phyloP scores from a whole-genome alignment of 2,888 invertebrate genomes.

The Ischnura elegans region DNA sequence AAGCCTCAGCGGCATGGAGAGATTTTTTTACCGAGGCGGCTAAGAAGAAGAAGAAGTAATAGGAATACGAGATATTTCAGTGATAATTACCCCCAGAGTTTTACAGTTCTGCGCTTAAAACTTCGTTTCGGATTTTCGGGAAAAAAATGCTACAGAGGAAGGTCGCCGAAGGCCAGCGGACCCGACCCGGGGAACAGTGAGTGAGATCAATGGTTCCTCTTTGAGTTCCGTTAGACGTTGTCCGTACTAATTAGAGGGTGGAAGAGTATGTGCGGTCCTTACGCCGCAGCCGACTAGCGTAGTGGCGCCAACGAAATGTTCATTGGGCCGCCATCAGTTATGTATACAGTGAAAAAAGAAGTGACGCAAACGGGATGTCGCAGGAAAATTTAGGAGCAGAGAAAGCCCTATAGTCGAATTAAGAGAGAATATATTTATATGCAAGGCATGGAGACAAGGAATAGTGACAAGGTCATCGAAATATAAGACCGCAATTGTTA shows the following conservation, averaged over 20 bases:
- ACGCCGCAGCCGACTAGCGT: background rate
- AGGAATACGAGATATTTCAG: background rate
- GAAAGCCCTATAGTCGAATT: background rate
- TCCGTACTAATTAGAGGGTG: background rate
- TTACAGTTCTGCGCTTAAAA: background rate
- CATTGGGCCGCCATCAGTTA: background rate
- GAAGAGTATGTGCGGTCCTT: background rate
- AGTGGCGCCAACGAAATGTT: background rate
- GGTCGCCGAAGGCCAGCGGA: slow-evolving; percentile 9
- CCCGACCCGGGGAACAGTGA: background rate
- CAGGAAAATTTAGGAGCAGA: background rate
- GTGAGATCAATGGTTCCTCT: background rate
- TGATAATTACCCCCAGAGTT: background rate
- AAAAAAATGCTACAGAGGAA: background rate
- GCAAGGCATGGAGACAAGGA: too few relatives aligned
- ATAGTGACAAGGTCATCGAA: too few relatives aligned
- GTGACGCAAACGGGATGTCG: background rate
- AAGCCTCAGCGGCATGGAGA: background rate
- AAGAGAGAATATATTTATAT: background rate
- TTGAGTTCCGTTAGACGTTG: background rate
- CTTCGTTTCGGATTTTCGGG: background rate
- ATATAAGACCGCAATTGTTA: too few relatives aligned
- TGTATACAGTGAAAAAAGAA: background rate
- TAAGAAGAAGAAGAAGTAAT: background rate
- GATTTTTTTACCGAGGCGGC: background rate